Conservation (phyloP, 1,140 invertebrate species). For the Rhagoletis zephyria region DNA sequence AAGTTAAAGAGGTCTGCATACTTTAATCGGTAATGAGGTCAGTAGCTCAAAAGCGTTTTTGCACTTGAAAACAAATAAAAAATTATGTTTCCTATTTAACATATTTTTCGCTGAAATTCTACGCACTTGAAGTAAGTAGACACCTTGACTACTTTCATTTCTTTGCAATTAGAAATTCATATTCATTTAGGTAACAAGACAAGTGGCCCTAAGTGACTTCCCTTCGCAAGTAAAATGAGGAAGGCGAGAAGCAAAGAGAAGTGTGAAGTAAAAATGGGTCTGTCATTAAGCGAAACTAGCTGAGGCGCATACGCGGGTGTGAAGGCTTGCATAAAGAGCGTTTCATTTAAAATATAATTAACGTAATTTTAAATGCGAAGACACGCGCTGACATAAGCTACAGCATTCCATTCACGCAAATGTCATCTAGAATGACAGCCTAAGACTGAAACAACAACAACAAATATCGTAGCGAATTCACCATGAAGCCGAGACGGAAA, state of each 20-base stretch:
- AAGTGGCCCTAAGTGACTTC: constrained; percentile 12
- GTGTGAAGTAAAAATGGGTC: background rate
- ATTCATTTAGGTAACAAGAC: constrained; percentile 36
- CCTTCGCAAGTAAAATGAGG: background rate
- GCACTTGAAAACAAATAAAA: too few relatives aligned
- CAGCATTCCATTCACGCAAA: background rate
- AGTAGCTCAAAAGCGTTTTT: too few relatives aligned
- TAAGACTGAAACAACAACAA: background rate
- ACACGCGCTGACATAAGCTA: background rate
- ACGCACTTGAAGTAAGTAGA: background rate
- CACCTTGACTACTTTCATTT: constrained; percentile 1
- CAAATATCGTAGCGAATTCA: background rate
- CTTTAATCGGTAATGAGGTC: too few relatives aligned
- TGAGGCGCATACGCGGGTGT: background rate
- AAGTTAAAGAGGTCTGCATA: too few relatives aligned
- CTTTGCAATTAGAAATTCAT: constrained; percentile 28
- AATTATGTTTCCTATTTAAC: too few relatives aligned
- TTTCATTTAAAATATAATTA: constrained; percentile 6
- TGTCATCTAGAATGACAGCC: background rate
- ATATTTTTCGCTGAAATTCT: background rate
- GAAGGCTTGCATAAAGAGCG: background rate
- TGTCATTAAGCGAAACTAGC: background rate
- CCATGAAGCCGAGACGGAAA: background rate
- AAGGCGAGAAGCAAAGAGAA: too few relatives aligned
- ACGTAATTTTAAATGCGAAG: constrained; percentile 34